These are phyloP conservation scores for Tragelaphus strepsiceros DNA, from an alignment of 2,113 vertebrate genomes.

Conservation along the genomic window DNA sequence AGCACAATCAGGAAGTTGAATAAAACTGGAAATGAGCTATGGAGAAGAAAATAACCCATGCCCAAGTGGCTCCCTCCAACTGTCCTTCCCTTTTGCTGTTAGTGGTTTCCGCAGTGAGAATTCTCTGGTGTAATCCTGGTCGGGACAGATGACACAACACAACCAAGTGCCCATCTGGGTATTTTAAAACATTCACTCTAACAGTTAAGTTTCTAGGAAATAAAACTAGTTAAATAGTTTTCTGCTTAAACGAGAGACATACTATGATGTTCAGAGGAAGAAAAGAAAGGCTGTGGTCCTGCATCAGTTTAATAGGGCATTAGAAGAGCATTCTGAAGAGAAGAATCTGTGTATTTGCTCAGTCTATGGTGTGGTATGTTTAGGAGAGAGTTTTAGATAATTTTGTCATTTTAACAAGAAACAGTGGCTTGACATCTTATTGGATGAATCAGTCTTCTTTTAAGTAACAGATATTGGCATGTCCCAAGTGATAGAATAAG, in stretches of 20 bases:
- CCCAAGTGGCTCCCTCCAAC: too few relatives aligned
- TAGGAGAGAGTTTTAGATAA: neutral
- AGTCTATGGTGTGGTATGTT: too few relatives aligned
- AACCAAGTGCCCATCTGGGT: neutral
- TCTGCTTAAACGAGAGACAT: neutral
- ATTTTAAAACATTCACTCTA: neutral
- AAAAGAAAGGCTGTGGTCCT: neutral
- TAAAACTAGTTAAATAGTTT: neutral
- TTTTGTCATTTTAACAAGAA: neutral
- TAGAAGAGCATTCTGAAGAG: neutral
- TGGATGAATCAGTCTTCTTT: neutral
- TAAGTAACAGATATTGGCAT: neutral
- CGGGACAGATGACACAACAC: neutral
- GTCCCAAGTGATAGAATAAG: neutral
- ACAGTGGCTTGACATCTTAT: neutral
- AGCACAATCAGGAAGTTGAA: neutral
- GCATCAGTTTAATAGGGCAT: neutral
- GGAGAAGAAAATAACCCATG: neutral
- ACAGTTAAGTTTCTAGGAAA: neutral
- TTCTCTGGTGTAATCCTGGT: neutral
- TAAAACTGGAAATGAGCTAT: neutral
- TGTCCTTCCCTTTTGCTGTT: neutral
- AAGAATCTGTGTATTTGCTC: neutral
- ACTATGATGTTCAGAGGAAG: neutral
- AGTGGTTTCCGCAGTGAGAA: neutral